A percentile compares a stretch with the other conserved stretches of the same genome.
phyloP scores from a whole-genome alignment of 2,888 invertebrate species.

The Tolmerus cingulatus region DNA sequence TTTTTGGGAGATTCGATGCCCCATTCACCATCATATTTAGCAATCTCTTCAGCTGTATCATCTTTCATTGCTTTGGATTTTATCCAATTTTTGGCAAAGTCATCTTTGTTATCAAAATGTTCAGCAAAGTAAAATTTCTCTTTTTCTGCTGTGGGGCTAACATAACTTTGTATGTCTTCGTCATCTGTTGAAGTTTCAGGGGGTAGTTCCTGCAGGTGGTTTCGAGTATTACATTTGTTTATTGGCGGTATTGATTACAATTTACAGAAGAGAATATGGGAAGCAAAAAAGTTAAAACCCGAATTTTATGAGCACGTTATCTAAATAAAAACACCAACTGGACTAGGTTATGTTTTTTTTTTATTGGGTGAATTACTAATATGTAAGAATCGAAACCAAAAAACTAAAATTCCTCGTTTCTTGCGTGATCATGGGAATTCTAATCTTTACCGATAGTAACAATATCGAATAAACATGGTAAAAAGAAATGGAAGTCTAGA shows the following conservation, averaged over 20 bases:
- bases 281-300: too few species aligned
- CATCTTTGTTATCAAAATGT: slow-evolving; percentile 80
- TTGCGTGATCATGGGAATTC: too few species aligned
- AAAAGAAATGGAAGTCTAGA: too few species aligned
- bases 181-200: background rate
- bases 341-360: too few species aligned
- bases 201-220: background rate
- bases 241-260: background rate
- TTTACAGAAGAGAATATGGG: too few species aligned
- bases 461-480: too few species aligned
- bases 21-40: slow-evolving; percentile 93
- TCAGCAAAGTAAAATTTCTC: slow-evolving; percentile 79
- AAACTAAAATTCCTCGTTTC: too few species aligned
- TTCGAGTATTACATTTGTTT: background rate
- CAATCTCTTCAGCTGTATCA: slow-evolving; percentile 83
- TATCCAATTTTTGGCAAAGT: slow-evolving; percentile 83
- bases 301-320: too few species aligned
- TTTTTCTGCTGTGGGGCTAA: slow-evolving; percentile 73
- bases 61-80: slow-evolving; percentile 92
- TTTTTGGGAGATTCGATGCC: slow-evolving; percentile 78
- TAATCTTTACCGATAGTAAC: too few species aligned
- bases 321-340: too few species aligned
- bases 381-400: too few species aligned
- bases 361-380: too few species aligned
- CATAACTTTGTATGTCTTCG: slow-evolving; percentile 65